Evolutionary conservation across 2,797 vertebrate species (phyloP).

Genomic region (Coregonus sp.): DNA sequence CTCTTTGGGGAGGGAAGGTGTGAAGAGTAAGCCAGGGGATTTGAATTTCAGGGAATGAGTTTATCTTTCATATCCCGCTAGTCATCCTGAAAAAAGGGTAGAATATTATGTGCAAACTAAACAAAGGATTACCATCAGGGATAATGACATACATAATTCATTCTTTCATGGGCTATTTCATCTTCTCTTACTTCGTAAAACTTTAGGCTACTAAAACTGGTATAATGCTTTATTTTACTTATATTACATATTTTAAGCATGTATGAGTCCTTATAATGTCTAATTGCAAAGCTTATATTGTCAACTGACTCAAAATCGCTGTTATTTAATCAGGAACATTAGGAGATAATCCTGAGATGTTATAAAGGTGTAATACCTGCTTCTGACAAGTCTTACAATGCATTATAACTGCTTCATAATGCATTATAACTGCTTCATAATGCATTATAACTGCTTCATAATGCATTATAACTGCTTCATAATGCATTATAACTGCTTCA

Average conservation of each 20-base stretch:
- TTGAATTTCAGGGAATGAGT: slow-evolving; percentile 10
- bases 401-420: background rate
- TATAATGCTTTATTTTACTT: background rate
- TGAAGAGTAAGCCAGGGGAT: background rate
- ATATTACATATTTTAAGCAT: too few relatives aligned
- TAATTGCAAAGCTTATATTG: background rate
- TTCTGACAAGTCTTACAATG: too few relatives aligned
- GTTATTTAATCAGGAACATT: background rate
- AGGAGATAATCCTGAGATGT: background rate
- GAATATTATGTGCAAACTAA: background rate
- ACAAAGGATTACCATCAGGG: background rate
- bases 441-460: background rate
- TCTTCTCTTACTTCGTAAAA: background rate
- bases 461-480: background rate
- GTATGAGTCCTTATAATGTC: too few relatives aligned
- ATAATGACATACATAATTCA: slow-evolving; percentile 4
- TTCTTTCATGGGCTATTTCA: background rate
- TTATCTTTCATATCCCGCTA: background rate
- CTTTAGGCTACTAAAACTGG: background rate
- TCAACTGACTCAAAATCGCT: background rate
- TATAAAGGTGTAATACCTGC: background rate
- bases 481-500: background rate
- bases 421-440: too few relatives aligned
- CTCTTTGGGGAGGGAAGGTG: slow-evolving; percentile 9
- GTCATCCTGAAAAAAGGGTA: background rate